Evolutionary conservation across 2,797 vertebrate species (phyloP).

Genomic region (Poeciliopsis turneri): DNA sequence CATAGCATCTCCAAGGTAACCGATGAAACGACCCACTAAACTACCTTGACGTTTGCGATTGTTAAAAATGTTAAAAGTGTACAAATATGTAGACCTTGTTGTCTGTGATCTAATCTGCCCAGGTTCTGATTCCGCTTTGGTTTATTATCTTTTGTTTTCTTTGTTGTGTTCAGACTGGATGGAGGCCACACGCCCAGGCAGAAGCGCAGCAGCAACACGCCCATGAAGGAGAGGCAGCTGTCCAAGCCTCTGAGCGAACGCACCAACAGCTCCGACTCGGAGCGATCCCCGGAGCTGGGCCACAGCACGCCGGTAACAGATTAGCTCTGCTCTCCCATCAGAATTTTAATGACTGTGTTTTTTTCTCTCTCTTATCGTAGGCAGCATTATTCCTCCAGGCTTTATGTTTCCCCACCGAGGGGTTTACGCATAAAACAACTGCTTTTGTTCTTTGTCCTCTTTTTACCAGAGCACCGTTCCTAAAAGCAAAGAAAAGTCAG

Average conservation of each 20-base stretch:
- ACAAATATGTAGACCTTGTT: neutral
- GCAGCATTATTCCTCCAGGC: neutral
- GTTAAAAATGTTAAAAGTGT: neutral
- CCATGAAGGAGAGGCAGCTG: conserved; percentile 90
- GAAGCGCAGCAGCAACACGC: conserved; percentile 88
- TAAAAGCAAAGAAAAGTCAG: conserved; percentile 50
- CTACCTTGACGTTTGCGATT: neutral
- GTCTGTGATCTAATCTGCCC: neutral
- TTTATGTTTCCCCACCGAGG: neutral
- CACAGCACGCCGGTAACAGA: conserved; percentile 87
- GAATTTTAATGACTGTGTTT: neutral
- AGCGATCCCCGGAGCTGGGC: conserved; percentile 90
- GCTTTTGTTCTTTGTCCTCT: conserved; percentile 28
- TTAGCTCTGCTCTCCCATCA: neutral
- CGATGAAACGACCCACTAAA: neutral
- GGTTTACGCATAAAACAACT: conserved; percentile 21
- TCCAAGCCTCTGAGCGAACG: conserved; percentile 92
- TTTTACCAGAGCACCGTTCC: conserved; percentile 4
- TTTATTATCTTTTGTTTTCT: neutral
- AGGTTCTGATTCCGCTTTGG: too few species aligned
- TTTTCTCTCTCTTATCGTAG: neutral
- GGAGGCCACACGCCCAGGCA: conserved; percentile 86
- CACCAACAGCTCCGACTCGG: conserved; percentile 94
- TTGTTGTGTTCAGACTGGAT: conserved; percentile 77
- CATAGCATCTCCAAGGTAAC: conserved; percentile 85